Conservation (phyloP, 2,113 vertebrate genomes). For the Tachycineta bicolor region DNA sequence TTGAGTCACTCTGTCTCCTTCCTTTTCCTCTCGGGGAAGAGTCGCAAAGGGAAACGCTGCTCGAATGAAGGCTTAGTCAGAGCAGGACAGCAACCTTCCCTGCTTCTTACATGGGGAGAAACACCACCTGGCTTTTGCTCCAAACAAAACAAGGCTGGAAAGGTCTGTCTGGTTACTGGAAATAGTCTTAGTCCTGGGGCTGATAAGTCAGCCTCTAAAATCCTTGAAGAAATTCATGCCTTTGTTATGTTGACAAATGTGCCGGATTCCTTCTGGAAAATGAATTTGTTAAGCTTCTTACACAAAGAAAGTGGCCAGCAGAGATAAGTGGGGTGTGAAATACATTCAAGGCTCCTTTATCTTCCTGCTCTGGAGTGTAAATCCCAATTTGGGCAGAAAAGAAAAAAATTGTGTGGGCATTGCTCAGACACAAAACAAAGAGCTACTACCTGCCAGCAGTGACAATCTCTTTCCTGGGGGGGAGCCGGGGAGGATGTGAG, state of each 20-base stretch:
- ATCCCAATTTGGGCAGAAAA: background rate
- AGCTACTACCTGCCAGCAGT: rapidly evolving
- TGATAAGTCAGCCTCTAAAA: background rate
- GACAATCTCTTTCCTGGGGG: background rate
- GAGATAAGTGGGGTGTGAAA: slow-evolving; percentile 1
- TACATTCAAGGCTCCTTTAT: background rate
- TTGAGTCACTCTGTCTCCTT: slow-evolving; percentile 43
- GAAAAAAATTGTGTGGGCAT: rapidly evolving
- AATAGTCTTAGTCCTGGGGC: background rate
- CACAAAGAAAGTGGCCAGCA: background rate
- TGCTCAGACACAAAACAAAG: background rate
- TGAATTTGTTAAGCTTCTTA: background rate
- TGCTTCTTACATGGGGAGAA: background rate
- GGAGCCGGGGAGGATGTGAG: background rate
- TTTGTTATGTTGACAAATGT: background rate
- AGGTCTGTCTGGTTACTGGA: background rate
- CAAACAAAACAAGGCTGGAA: slow-evolving; percentile 21
- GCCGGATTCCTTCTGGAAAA: background rate
- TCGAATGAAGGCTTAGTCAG: background rate
- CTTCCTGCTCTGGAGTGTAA: background rate
- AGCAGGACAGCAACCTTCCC: background rate
- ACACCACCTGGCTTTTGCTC: slow-evolving; percentile 8
- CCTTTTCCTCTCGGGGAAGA: slow-evolving; percentile 21
- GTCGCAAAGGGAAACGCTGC: background rate
- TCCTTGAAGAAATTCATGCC: background rate